These are phyloP conservation scores for Caradrina clavipalpis DNA, from an alignment of 2,888 invertebrate genomes.

Conservation along the genomic window DNA sequence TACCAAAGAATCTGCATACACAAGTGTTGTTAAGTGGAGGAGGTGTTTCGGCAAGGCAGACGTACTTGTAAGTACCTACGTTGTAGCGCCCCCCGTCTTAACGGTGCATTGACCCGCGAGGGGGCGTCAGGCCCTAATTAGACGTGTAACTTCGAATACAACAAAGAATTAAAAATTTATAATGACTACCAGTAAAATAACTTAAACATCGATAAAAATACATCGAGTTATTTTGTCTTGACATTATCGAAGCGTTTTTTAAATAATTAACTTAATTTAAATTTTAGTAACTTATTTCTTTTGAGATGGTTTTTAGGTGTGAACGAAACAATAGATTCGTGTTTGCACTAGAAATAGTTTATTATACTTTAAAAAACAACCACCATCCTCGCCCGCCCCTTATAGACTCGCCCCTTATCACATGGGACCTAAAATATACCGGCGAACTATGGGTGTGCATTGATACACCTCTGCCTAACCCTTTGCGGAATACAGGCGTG, in stretches of 20 bases:
- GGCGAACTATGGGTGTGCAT: no score
- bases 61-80: constrained; percentile 17
- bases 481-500: no score
- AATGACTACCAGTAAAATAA: not conserved
- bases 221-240: not conserved
- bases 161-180: not conserved
- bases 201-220: not conserved
- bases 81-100: constrained; percentile 18
- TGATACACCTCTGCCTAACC: no score
- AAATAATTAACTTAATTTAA: constrained; percentile 5
- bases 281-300: not conserved
- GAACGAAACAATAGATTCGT: no score
- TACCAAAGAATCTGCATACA: not conserved
- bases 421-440: no score
- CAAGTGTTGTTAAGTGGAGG: constrained; percentile 17
- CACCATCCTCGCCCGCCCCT: no score
- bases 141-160: constrained; percentile 10
- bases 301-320: no score
- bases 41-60: constrained; percentile 43
- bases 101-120: constrained; percentile 19
- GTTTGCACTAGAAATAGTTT: no score
- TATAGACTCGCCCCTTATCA: no score
- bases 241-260: not conserved
- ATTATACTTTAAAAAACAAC: not conserved
- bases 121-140: constrained; percentile 35